phyloP scores from a whole-genome alignment of 2,797 vertebrate species.

The Malurus splendens region DNA sequence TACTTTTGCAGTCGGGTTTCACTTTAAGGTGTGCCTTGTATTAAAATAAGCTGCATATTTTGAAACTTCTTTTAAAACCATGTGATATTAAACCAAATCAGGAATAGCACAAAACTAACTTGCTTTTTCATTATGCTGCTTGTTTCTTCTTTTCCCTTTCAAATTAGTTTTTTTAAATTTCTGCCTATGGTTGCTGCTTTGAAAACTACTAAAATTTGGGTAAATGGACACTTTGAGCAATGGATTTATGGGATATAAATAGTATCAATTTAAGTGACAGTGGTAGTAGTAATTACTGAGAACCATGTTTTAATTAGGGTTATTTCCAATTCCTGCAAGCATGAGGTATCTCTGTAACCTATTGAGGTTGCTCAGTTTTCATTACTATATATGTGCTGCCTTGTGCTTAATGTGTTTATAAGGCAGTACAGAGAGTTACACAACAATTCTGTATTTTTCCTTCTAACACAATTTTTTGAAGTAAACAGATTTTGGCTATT shows the following conservation, averaged over 20 bases:
- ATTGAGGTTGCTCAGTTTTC: neutral
- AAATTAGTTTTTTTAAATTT: slow-evolving; percentile 56
- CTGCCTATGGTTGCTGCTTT: slow-evolving; percentile 60
- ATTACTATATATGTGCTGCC: neutral
- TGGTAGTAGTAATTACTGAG: neutral
- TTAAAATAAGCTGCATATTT: neutral
- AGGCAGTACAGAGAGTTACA: neutral
- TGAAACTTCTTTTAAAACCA: neutral
- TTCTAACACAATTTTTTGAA: neutral
- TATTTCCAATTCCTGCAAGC: neutral
- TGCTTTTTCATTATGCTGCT: slow-evolving; percentile 77
- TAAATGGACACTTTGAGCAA: slow-evolving; percentile 66
- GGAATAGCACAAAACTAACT: slow-evolving; percentile 49
- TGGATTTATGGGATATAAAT: slow-evolving; percentile 76
- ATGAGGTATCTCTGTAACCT: neutral
- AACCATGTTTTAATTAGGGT: neutral
- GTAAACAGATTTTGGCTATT: neutral
- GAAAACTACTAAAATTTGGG: slow-evolving; percentile 61
- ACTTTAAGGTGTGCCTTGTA: neutral
- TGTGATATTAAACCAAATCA: neutral
- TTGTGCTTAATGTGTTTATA: neutral
- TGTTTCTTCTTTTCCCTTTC: slow-evolving; percentile 60
- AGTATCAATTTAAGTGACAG: neutral
- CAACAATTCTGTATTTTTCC: neutral
- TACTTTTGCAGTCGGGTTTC: neutral